Evolutionary conservation across 2,113 vertebrate species (phyloP).

Genomic region (Ophiodon elongatus): DNA sequence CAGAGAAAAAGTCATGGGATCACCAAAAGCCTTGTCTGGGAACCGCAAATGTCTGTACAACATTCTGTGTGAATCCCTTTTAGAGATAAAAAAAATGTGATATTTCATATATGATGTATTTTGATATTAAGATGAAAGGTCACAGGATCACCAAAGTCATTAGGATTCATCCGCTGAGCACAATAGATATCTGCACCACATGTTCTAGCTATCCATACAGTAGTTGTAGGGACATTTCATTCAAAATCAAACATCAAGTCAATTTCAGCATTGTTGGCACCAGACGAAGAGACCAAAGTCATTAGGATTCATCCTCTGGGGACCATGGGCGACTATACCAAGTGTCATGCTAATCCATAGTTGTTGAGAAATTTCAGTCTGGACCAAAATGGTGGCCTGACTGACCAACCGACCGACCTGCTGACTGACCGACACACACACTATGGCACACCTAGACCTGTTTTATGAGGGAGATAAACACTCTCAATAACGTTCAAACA

Average conservation of each 20-base stretch:
- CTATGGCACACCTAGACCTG: background rate
- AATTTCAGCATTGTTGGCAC: background rate
- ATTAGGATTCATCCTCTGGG: background rate
- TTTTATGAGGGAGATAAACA: background rate
- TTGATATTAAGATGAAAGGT: background rate
- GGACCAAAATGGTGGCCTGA: no score
- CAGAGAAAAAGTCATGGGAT: background rate
- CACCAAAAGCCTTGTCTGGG: no score
- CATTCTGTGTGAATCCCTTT: background rate
- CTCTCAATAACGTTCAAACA: background rate
- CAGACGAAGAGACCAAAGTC: background rate
- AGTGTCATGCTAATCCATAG: background rate
- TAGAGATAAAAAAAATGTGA: background rate
- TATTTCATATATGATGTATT: no score
- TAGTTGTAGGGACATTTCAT: background rate
- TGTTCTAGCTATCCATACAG: background rate
- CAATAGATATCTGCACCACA: background rate
- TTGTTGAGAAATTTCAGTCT: no score
- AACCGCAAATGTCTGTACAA: background rate
- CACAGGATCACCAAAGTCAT: background rate
- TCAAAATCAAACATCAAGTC: background rate
- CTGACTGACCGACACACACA: no score
- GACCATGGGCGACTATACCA: background rate
- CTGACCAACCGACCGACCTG: background rate
- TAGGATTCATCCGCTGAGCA: background rate